Conservation (phyloP, 1,140 invertebrate species). For the Aleiodes sp. region DNA sequence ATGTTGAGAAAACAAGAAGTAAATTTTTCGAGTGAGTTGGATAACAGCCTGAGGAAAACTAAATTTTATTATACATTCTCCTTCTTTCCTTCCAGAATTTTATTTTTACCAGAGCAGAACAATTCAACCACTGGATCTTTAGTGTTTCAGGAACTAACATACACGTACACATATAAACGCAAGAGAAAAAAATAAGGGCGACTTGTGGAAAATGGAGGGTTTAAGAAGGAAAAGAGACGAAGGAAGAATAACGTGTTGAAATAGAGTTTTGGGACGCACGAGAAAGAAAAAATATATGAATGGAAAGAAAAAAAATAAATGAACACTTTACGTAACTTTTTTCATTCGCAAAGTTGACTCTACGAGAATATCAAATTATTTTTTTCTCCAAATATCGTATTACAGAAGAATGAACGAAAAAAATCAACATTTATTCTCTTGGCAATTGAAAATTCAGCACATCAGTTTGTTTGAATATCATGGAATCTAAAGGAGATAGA, state of each 20-base stretch:
- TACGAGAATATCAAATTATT: slow-evolving; percentile 14
- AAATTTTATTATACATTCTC: slow-evolving; percentile 34
- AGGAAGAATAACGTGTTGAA: not conserved
- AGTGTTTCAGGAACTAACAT: slow-evolving; percentile 12
- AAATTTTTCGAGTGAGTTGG: slow-evolving; percentile 6
- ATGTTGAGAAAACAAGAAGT: too few species aligned
- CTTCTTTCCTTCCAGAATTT: slow-evolving; percentile 4
- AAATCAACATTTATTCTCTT: not conserved
- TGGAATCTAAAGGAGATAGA: too few species aligned
- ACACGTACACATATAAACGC: not conserved
- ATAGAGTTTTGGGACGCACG: too few species aligned
- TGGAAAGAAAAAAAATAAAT: not conserved
- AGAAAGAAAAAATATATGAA: not conserved
- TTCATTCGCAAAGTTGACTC: slow-evolving; percentile 41
- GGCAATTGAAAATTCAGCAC: too few species aligned
- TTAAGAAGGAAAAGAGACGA: not conserved
- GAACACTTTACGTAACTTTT: slow-evolving; percentile 40
- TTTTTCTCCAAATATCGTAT: not conserved
- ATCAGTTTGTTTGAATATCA: too few species aligned
- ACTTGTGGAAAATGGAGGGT: not conserved
- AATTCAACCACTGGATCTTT: slow-evolving; percentile 23
- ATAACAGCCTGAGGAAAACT: slow-evolving; percentile 15
- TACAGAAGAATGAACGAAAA: slow-evolving; percentile 4
- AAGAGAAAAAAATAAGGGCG: not conserved
- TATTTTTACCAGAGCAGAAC: slow-evolving; percentile 7